phyloP scores from a whole-genome alignment of 2,797 vertebrate genomes.

The Sphenodon punctatus region DNA sequence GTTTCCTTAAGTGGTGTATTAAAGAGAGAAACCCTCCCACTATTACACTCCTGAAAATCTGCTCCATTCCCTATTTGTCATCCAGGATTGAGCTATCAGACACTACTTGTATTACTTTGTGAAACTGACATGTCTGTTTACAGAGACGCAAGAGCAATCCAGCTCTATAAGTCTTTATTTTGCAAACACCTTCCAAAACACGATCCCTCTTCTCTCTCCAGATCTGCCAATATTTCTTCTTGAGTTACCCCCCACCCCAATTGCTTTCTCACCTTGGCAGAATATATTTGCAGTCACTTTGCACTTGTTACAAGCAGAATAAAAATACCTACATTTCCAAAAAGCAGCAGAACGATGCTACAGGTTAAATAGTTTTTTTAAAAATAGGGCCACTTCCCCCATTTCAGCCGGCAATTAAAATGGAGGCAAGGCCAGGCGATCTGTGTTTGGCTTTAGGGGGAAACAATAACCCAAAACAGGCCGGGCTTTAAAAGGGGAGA shows the following conservation, averaged over 20 bases:
- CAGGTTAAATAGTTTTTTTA: background rate
- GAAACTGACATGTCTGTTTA: constrained; percentile 73
- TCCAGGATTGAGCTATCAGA: constrained; percentile 70
- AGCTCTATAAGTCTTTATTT: too few species aligned
- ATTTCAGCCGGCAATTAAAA: constrained; percentile 79
- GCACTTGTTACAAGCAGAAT: constrained; percentile 54
- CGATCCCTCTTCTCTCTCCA: constrained; percentile 19
- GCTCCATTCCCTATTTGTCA: constrained; percentile 65
- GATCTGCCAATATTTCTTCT: constrained; percentile 20
- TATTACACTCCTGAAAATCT: constrained; percentile 41
- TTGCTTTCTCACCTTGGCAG: constrained; percentile 19
- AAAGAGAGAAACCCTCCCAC: constrained; percentile 56
- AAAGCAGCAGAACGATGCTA: background rate
- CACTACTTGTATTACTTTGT: constrained; percentile 63
- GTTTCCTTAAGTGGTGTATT: constrained; percentile 1
- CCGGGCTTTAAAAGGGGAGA: constrained; percentile 39
- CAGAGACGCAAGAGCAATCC: constrained; percentile 74
- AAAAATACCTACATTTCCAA: background rate
- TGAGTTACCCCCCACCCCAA: background rate
- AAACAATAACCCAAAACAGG: constrained; percentile 79
- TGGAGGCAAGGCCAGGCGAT: constrained; percentile 88
- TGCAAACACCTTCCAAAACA: constrained; percentile 25
- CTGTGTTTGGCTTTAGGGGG: constrained; percentile 74
- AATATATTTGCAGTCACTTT: constrained; percentile 50
- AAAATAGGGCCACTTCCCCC: constrained; percentile 57